phyloP scores from a whole-genome alignment of 2,888 invertebrate genomes.

The Agapostemon virescens region DNA sequence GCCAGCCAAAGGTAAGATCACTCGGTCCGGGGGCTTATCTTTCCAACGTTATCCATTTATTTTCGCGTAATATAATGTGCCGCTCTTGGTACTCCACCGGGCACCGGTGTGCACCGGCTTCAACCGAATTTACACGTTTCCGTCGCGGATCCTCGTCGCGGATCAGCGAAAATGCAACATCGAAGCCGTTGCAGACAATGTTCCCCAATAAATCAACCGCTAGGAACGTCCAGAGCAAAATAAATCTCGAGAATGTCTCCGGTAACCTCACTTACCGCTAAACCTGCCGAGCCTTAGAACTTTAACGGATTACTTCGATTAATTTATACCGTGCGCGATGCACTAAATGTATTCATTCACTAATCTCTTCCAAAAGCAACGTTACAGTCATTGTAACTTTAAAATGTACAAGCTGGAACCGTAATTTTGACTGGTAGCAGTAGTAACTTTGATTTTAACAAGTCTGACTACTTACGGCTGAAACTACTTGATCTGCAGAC shows the following conservation, averaged over 20 bases:
- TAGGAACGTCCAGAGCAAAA: neutral
- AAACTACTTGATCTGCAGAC: neutral
- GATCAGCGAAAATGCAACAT: neutral
- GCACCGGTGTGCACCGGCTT: neutral
- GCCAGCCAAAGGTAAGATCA: neutral
- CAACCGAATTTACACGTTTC: neutral
- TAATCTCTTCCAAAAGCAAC: no score
- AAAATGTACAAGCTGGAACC: no score
- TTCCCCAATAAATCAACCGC: neutral
- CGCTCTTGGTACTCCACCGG: neutral
- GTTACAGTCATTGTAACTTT: no score
- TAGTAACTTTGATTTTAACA: neutral
- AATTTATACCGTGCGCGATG: no score
- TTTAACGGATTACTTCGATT: no score
- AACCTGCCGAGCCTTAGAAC: no score
- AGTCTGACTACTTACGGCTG: neutral
- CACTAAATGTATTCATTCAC: no score
- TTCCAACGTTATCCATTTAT: neutral
- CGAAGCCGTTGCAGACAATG: neutral
- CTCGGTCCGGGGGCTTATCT: neutral
- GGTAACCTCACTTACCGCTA: neutral
- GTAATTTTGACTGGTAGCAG: no score
- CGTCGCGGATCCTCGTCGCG: neutral
- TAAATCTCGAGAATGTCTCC: neutral
- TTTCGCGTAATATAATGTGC: neutral